phyloP scores from a whole-genome alignment of 2,797 vertebrate species.

The Benthosema pterotum region DNA sequence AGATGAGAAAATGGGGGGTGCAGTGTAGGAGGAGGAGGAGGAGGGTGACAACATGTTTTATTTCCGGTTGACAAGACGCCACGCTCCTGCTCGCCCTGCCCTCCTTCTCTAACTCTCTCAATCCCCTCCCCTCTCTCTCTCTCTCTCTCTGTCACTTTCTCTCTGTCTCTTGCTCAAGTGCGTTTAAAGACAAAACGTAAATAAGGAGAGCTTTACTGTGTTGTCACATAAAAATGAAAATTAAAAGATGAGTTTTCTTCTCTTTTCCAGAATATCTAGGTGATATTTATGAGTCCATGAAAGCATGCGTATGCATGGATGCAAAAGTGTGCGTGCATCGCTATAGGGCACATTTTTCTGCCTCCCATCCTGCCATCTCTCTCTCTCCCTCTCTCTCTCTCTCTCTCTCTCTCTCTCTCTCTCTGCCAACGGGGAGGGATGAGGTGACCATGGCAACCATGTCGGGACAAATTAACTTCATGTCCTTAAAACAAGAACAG shows the following conservation, averaged over 20 bases:
- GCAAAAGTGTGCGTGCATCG: slow-evolving; percentile 13
- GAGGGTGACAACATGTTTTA: slow-evolving; percentile 63
- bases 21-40: slow-evolving; percentile 38
- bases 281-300: background rate
- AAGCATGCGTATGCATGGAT: background rate
- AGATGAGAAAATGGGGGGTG: background rate
- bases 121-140: slow-evolving; percentile 4
- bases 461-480: slow-evolving; percentile 62
- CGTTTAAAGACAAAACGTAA: slow-evolving; percentile 23
- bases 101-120: slow-evolving; percentile 9
- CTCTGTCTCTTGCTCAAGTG: slow-evolving; percentile 24
- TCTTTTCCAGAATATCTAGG: too few species aligned
- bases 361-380: slow-evolving; percentile 60
- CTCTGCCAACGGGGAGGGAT: slow-evolving; percentile 6
- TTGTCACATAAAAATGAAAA: slow-evolving; percentile 20
- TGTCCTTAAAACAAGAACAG: slow-evolving; percentile 40
- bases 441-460: slow-evolving; percentile 64
- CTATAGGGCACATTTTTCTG: slow-evolving; percentile 60
- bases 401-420: slow-evolving; percentile 24
- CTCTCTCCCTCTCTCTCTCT: slow-evolving; percentile 31
- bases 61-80: slow-evolving; percentile 62
- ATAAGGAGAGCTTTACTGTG: too few species aligned
- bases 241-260: slow-evolving; percentile 2
- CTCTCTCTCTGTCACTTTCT: slow-evolving; percentile 18
- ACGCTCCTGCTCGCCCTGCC: slow-evolving; percentile 11